These are phyloP conservation scores for Ecliptopera silaceata DNA, from an alignment of 2,888 invertebrate genomes.

Conservation along the genomic window DNA sequence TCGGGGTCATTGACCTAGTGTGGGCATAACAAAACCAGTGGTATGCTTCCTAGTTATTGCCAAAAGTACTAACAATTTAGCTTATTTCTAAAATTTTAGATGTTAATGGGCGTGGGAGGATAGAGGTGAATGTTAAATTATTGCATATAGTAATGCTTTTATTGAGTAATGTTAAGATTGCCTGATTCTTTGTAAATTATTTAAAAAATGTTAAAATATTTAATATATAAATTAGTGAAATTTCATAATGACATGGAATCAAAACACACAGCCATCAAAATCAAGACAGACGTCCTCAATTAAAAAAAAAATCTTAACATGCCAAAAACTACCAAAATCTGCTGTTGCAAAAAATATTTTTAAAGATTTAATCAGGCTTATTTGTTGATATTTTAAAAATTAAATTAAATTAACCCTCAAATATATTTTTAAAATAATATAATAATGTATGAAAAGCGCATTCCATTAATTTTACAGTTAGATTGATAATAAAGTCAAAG, in stretches of 20 bases:
- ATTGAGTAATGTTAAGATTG: not conserved
- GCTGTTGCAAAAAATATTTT: not conserved
- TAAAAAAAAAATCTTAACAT: no score
- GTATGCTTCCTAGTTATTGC: not conserved
- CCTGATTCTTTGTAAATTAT: not conserved
- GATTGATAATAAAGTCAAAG: no score
- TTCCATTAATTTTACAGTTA: not conserved
- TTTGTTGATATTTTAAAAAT: slow-evolving; percentile 10
- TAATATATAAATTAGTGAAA: no score
- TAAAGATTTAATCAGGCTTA: not conserved
- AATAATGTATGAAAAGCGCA: not conserved
- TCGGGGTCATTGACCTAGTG: not conserved
- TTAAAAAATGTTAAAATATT: not conserved
- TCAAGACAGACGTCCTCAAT: no score
- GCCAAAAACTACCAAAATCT: not conserved
- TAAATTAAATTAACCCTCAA: slow-evolving; percentile 1
- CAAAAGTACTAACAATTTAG: not conserved
- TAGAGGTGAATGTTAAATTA: not conserved
- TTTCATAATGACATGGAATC: no score
- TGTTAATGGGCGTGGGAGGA: not conserved
- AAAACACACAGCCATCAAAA: no score
- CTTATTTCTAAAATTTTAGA: not conserved
- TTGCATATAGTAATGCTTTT: not conserved
- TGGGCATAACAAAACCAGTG: not conserved
- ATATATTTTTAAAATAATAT: not conserved